Percentiles rank a stretch among this genome's conserved stretches.
These are phyloP conservation scores for Chymomyza caudatula DNA, from an alignment of 2,888 invertebrate species.

Conservation along the genomic window DNA sequence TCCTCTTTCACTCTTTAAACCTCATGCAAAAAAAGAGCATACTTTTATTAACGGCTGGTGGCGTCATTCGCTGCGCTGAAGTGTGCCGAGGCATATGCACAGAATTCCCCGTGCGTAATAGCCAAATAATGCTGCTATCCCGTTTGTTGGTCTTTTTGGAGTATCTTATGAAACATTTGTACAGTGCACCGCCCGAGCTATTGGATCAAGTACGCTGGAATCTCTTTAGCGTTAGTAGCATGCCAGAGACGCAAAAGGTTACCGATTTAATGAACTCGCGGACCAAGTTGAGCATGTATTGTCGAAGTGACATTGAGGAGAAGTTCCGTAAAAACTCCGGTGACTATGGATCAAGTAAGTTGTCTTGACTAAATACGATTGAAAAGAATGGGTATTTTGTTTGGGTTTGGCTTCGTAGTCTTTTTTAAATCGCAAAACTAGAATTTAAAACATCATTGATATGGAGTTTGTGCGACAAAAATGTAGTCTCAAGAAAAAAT, in stretches of 20 bases:
- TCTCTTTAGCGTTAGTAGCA: conserved; percentile 83
- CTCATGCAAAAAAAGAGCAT: conserved; percentile 98
- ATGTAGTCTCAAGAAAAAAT: no score
- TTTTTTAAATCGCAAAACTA: no score
- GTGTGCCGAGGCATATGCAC: conserved; percentile 79
- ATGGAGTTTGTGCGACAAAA: no score
- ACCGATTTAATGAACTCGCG: conserved; percentile 79
- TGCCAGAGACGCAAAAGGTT: conserved; percentile 80
- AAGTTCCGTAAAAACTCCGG: conserved; percentile 83
- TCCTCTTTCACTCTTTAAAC: conserved; percentile 95
- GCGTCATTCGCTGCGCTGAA: conserved; percentile 84
- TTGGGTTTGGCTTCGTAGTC: no score
- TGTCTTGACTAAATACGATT: background rate
- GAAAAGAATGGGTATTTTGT: no score
- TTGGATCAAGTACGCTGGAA: conserved; percentile 94
- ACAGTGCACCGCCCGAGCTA: conserved; percentile 92
- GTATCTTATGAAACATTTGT: conserved; percentile 96
- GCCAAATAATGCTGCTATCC: conserved; percentile 89
- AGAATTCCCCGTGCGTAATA: conserved; percentile 76
- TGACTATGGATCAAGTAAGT: conserved; percentile 72
- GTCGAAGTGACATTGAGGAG: conserved; percentile 86
- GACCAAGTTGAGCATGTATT: conserved; percentile 84
- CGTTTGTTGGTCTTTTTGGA: conserved; percentile 92
- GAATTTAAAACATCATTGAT: no score
- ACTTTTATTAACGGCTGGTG: conserved; percentile 88